These are phyloP conservation scores for Acipenser oxyrinchus DNA, from an alignment of 2,797 vertebrate species.

Conservation along the genomic window DNA sequence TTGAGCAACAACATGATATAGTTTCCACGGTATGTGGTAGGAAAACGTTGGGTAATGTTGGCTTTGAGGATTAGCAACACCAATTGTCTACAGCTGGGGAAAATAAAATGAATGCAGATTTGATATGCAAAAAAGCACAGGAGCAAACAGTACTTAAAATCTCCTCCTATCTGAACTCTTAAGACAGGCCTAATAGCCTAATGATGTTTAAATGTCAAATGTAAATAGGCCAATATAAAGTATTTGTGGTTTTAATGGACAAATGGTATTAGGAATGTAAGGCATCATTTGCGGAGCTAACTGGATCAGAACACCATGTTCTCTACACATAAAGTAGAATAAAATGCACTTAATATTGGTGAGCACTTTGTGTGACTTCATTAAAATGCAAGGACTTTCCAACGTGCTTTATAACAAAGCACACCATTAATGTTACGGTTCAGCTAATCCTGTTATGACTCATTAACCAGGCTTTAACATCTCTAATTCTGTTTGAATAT, in stretches of 20 bases:
- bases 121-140: no score
- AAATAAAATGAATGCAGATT: no score
- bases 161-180: not conserved
- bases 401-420: not conserved
- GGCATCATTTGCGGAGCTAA: conserved; percentile 6
- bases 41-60: no score
- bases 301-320: not conserved
- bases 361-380: not conserved
- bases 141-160: conserved; percentile 2
- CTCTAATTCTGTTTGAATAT: conserved; percentile 11
- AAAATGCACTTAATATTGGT: not conserved
- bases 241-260: not conserved
- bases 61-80: no score
- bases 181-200: not conserved
- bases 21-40: no score
- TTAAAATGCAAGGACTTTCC: conserved; percentile 11
- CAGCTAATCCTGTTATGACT: conserved; percentile 8
- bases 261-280: not conserved
- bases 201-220: conserved; percentile 7
- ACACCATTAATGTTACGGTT: conserved; percentile 6
- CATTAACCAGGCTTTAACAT: conserved; percentile 12
- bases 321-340: conserved; percentile 1
- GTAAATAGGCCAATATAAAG: not conserved
- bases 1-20: no score
- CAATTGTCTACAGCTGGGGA: no score